Percentiles rank a stretch among this genome's conserved stretches.
Evolutionary conservation across 1,140 invertebrate species (phyloP).

Genomic region (Hyphantria cunea): DNA sequence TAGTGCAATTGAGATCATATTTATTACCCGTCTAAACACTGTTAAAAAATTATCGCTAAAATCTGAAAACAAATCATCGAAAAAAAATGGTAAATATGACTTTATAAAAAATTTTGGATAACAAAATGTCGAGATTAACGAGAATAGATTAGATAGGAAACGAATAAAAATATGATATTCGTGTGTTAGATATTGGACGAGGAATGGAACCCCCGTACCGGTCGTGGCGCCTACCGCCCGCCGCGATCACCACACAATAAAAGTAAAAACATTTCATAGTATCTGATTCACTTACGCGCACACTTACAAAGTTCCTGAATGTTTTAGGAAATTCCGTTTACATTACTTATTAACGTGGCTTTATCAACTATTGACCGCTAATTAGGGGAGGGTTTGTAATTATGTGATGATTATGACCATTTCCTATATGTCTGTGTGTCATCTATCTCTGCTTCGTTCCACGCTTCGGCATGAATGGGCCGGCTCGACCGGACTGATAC

Average conservation of each 20-base stretch:
- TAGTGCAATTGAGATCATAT: not conserved
- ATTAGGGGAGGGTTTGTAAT: too few relatives aligned
- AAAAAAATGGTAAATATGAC: not conserved
- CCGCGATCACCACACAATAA: constrained; percentile 35
- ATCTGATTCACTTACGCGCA: constrained; percentile 1
- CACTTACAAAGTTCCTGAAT: constrained; percentile 1
- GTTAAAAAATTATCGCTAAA: not conserved
- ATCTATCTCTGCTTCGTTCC: too few relatives aligned
- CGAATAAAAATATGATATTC: constrained; percentile 35
- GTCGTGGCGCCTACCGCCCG: constrained; percentile 61
- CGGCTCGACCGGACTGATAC: too few relatives aligned
- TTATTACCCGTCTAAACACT: constrained; percentile 16
- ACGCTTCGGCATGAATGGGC: too few relatives aligned
- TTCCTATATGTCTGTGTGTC: too few relatives aligned
- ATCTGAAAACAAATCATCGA: constrained; percentile 12
- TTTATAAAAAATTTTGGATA: not conserved
- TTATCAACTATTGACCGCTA: too few relatives aligned
- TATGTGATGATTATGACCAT: too few relatives aligned
- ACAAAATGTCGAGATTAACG: constrained; percentile 33
- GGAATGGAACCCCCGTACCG: constrained; percentile 20
- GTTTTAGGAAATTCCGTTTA: constrained; percentile 1
- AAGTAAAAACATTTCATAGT: constrained; percentile 7
- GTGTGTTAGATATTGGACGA: constrained; percentile 18
- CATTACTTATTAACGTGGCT: too few relatives aligned
- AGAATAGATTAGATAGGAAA: constrained; percentile 29